Conservation (phyloP, 2,797 vertebrate genomes). For the Crypturellus tataupa region DNA sequence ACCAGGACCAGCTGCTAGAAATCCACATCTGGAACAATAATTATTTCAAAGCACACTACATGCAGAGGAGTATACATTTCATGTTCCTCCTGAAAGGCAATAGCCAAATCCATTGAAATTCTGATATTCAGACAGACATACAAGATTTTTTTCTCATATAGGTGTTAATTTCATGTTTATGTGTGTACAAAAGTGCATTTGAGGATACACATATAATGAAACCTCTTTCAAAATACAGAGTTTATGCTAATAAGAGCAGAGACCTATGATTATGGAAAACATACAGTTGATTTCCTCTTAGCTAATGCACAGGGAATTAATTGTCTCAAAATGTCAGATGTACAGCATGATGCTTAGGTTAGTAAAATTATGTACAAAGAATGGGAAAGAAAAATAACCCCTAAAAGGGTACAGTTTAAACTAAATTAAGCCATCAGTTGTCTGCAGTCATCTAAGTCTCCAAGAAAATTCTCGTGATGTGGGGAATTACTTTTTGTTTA, state of each 20-base stretch:
- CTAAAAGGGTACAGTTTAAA: not conserved
- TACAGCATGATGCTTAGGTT: not conserved
- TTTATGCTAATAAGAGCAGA: not conserved
- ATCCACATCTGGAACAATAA: not conserved
- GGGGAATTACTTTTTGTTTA: not conserved
- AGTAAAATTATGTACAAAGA: not conserved
- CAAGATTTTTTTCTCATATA: not conserved
- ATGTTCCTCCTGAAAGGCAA: not conserved
- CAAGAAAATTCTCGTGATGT: not conserved
- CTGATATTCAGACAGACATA: not conserved
- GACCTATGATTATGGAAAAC: not conserved
- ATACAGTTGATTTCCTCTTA: not conserved
- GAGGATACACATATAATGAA: not conserved
- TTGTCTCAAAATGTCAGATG: not conserved
- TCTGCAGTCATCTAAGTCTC: not conserved
- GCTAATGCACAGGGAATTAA: not conserved
- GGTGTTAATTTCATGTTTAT: not conserved
- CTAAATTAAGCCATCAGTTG: not conserved
- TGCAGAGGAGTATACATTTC: not conserved
- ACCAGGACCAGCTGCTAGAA: not conserved
- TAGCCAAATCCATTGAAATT: not conserved
- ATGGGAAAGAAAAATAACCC: not conserved
- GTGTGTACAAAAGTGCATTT: not conserved
- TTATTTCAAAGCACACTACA: rapidly evolving
- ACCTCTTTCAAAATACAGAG: not conserved